phyloP scores from a whole-genome alignment of 1,140 invertebrate species.

The Eurosta solidaginis region DNA sequence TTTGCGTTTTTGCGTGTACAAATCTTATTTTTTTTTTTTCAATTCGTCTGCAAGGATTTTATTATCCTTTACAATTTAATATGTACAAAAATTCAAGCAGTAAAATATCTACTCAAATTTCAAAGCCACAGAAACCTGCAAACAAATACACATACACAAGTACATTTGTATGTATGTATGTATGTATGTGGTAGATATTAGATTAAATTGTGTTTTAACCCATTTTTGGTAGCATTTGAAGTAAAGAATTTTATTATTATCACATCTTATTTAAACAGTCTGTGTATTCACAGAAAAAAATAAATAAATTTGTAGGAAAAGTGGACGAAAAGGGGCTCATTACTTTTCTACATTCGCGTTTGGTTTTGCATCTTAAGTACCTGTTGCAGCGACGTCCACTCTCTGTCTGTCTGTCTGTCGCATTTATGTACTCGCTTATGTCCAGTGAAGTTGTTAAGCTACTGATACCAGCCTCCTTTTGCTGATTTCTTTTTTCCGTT shows the following conservation, averaged over 20 bases:
- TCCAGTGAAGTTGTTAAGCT: not conserved
- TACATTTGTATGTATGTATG: not conserved
- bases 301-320: no score
- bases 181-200: not conserved
- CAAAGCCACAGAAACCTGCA: not conserved
- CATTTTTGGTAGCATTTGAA: slow-evolving; percentile 15
- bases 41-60: not conserved
- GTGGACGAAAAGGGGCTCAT: not conserved
- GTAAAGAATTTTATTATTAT: not conserved
- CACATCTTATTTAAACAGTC: not conserved
- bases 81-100: no score
- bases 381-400: not conserved
- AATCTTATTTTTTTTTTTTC: not conserved
- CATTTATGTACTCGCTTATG: not conserved
- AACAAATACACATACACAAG: not conserved
- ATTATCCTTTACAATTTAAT: slow-evolving; percentile 1
- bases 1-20: not conserved
- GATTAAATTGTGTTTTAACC: not conserved
- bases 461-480: not conserved
- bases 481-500: not conserved
- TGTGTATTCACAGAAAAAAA: no score
- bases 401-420: no score
- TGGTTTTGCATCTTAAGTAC: not conserved
- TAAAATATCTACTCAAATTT: slow-evolving; percentile 23
- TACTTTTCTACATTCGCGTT: not conserved